Evolutionary conservation across 2,113 vertebrate genomes (phyloP).

Genomic region (rabbit (Oryctolagus cuniculus)): mOryCun1.1 NC_091436.1:147945501-147946000

Average conservation of each 20-base stretch:
- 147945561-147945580: neutral
- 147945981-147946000: neutral
- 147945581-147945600: too few species aligned
- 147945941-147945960: constrained; percentile 63
- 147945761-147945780: neutral
- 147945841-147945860: constrained; percentile 61
- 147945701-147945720: neutral
- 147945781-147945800: neutral
- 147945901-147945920: constrained; percentile 66
- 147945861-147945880: constrained; percentile 63
- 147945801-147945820: constrained; percentile 50
- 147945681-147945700: neutral
- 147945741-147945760: neutral
- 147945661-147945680: neutral
- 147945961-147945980: constrained; percentile 43
- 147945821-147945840: constrained; percentile 60
- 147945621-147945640: neutral
- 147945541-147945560: neutral
- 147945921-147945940: constrained; percentile 69
- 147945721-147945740: neutral
- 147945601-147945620: neutral
- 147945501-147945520: neutral
- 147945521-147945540: neutral
- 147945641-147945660: neutral
- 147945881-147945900: constrained; percentile 43